These are phyloP conservation scores for Loxodonta africana DNA, from an alignment of 2,113 vertebrate species.

Conservation along the genomic window DNA sequence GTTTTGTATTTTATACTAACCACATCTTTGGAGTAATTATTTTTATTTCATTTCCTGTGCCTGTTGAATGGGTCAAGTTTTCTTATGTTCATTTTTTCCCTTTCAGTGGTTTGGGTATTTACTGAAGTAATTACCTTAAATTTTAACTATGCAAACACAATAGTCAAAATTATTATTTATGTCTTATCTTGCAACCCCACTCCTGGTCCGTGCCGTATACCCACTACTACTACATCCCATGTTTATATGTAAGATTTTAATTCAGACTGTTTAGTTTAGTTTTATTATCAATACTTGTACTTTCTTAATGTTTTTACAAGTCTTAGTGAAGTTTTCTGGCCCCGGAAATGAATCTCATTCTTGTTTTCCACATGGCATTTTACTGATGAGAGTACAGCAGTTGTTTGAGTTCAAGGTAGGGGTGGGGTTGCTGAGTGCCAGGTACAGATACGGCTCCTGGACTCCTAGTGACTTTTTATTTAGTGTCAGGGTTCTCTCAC, in stretches of 20 bases:
- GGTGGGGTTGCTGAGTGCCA: not conserved
- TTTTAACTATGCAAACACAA: not conserved
- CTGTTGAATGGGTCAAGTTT: not conserved
- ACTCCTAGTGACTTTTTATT: not conserved
- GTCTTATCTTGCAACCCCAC: not conserved
- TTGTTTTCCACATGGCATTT: not conserved
- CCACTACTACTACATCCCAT: not conserved
- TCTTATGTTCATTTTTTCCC: not conserved
- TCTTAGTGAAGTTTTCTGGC: not conserved
- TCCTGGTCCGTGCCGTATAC: accelerated
- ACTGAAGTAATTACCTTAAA: not conserved
- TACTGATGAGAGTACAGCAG: not conserved
- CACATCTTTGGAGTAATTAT: conserved; percentile 23
- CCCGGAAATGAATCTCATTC: not conserved
- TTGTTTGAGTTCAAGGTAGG: not conserved
- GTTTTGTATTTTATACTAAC: conserved; percentile 3
- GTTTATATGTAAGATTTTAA: not conserved
- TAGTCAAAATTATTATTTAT: not conserved
- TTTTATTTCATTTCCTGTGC: not conserved
- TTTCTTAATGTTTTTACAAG: not conserved
- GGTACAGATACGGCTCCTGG: not conserved
- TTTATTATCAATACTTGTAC: not conserved
- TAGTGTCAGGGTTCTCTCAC: not conserved
- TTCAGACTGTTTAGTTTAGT: not conserved
- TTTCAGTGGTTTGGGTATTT: not conserved